Evolutionary conservation across 2,797 vertebrate genomes (phyloP).

Genomic region (Phoeniculus purpureus): DNA sequence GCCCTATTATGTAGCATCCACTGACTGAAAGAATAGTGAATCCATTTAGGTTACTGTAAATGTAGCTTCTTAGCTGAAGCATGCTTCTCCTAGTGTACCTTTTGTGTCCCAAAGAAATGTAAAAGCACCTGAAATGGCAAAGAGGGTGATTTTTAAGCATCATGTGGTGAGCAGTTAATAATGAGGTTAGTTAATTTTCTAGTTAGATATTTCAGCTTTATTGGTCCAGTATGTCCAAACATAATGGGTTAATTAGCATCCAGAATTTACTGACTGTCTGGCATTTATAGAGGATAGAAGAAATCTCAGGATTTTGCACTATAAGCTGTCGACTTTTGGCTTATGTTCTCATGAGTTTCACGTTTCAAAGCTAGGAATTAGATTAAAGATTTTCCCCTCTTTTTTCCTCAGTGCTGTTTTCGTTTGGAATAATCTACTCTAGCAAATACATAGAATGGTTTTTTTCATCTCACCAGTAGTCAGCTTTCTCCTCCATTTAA

Average conservation of each 20-base stretch:
- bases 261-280: neutral
- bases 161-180: neutral
- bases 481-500: neutral
- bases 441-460: neutral
- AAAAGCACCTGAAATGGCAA: neutral
- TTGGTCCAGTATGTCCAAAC: neutral
- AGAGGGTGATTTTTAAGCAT: neutral
- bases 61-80: neutral
- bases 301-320: neutral
- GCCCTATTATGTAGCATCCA: rapidly evolving
- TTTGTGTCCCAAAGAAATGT: neutral
- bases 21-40: neutral
- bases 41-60: neutral
- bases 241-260: neutral
- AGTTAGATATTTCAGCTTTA: neutral
- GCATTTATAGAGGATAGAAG: neutral
- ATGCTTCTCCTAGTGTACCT: neutral
- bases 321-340: neutral
- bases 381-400: neutral
- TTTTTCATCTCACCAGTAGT: neutral
- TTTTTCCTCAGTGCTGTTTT: neutral
- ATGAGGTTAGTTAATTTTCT: neutral
- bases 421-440: neutral
- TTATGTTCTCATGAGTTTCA: neutral
- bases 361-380: neutral